Base-by-base conservation (phyloP, 2,888 invertebrate species). In the Acanthococcus lagerstroemiae region DNA sequence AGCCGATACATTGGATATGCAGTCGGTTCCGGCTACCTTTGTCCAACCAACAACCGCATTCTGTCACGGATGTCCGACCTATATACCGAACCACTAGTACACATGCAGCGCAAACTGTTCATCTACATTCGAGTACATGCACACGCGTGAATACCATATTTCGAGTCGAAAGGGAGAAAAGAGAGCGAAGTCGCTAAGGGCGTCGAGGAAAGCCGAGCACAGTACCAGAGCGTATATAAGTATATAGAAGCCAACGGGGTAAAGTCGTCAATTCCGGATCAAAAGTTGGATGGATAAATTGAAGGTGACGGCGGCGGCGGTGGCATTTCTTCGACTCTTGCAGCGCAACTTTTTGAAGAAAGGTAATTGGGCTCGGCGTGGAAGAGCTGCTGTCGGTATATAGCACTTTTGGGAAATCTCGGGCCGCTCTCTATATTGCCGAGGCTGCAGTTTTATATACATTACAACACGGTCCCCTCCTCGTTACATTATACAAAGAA, bases 341-440 rank as follows among this genome's bases (percentile, higher is more conserved):
- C 9, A 21, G 17, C 48, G 60, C 27, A 60, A 60, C 46, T 60
- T 60, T 60, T 60, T 30, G 60, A 60, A 52, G 52, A 61, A 60
- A 61, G 61, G 61, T 61, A 61, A 61, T 61, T 61, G 61, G 61
- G 61, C 61, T 61, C 61, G 50, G 61, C 27, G 52, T 61, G 61
- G 52, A 52, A 61, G 61, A 50, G 30, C 50, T 52, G 50, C 61
- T 61, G 61, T 61, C 61, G 61, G 61, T 61, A 61, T 61, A 61
- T 61, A 61, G 61, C 61, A 61, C 61, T 61, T 61, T 61, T 61
- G 61, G 61, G 61, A 61, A 61, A 61, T 61, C 61, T 61, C 61
- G 61, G 61, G 61, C 61, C 61, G 50, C 61, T 61, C 61, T 27
- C 50, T 61, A 61, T 61, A 61, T 61, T 61, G 61, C 61, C 61